Base-by-base conservation (phyloP, 2,888 invertebrate species). In the Noctua janthe region DNA sequence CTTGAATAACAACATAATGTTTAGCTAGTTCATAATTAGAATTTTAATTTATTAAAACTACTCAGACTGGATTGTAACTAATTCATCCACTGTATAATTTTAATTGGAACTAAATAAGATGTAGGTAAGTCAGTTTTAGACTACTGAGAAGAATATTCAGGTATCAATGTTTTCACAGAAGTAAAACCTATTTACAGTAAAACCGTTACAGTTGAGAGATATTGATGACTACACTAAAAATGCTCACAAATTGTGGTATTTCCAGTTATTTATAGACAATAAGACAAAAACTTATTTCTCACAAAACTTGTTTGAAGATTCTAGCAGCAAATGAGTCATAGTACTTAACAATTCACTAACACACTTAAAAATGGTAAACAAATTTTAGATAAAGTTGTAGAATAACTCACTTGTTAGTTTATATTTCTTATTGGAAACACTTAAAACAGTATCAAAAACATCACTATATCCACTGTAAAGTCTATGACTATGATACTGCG, bases 301-400 rank as follows among this genome's bases (percentile, higher is more conserved):
- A 86, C 20, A 67, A 75, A 78, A 85, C 77, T 71, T 78, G 81
- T 87, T 83, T 81, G 59, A 72, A 81, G 70, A 80, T 73, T 76
- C 74, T 74, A 83, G 74, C 81, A 77, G 74, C 72, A 78, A 83
- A 85, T 90, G 87, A 88, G 76, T 87, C 89, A 90, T 82, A 73
- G 11, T 71, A 64, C 67, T 75, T 59, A 76, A 77, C 49, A 74
- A 76, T 47, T 51, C 62, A 74, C 39, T 82, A 78, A 78, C 35
- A 83, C 56, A 78, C 51, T 4, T 82, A 75, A 6, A 74, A 74
- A 78, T 80, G n/a, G 59, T 70, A 80, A 84, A 82, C 43, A 72
- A 78, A 69, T 49, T 39, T 11, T 59, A 35, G 15, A 29, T 72
- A 76, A 76, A 59, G 0, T 35, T 67, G 43, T 64, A 73, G 13